Percentiles rank a stretch among this genome's conserved stretches.
Evolutionary conservation across 2,888 invertebrate species (phyloP).

Genomic region (Gandaritis pyraliata): DNA sequence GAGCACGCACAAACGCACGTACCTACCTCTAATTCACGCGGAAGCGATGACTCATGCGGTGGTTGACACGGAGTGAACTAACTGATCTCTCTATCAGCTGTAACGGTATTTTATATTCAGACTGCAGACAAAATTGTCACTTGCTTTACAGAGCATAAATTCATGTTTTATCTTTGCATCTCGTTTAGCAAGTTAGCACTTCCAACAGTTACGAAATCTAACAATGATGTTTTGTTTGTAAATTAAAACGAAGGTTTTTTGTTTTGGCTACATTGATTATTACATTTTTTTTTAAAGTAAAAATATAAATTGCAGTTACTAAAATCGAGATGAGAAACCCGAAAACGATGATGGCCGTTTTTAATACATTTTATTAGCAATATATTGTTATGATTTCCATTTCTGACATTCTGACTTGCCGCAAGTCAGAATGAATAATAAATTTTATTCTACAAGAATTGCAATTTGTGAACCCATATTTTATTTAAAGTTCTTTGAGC

Average conservation of each 20-base stretch:
- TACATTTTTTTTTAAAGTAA: too few species aligned
- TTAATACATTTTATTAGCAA: too few species aligned
- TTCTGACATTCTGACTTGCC: not conserved
- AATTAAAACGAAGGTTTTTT: constrained; percentile 13
- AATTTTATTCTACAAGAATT: not conserved
- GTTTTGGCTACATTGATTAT: not conserved
- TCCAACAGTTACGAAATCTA: constrained; percentile 27
- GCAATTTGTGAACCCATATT: not conserved
- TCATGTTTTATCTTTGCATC: constrained; percentile 40
- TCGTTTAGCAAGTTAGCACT: constrained; percentile 37
- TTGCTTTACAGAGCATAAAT: constrained; percentile 56
- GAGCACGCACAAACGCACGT: constrained; percentile 3
- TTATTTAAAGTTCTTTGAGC: not conserved
- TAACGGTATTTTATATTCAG: constrained; percentile 52
- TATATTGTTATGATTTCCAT: not conserved
- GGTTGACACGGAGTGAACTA: constrained; percentile 13
- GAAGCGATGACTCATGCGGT: constrained; percentile 6
- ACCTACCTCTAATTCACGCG: not conserved
- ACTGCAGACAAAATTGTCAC: constrained; percentile 49
- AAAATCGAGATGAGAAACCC: too few species aligned
- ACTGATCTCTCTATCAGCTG: constrained; percentile 30
- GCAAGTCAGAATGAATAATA: not conserved
- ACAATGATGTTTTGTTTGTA: constrained; percentile 18
- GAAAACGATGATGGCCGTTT: too few species aligned
- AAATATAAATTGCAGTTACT: too few species aligned